These are phyloP conservation scores for Anomalospiza imberbis DNA, from an alignment of 2,797 vertebrate genomes.

Conservation along the genomic window DNA sequence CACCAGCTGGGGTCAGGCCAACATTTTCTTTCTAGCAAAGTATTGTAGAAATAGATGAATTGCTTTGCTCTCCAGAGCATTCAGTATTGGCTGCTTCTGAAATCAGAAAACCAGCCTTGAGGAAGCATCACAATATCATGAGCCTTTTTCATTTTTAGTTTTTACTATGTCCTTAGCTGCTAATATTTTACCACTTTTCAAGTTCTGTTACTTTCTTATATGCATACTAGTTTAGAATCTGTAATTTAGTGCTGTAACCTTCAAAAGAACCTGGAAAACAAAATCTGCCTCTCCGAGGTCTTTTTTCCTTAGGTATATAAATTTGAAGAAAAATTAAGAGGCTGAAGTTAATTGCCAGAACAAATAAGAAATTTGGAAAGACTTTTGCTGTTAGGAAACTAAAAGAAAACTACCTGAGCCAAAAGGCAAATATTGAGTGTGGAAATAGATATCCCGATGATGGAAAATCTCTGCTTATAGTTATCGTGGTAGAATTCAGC, in stretches of 20 bases:
- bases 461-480: neutral
- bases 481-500: neutral
- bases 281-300: neutral
- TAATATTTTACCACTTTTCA: neutral
- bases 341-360: conserved; percentile 15
- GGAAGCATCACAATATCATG: neutral
- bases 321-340: conserved; percentile 30
- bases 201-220: neutral
- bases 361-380: conserved; percentile 27
- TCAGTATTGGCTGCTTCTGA: conserved; percentile 22
- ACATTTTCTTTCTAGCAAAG: conserved; percentile 60
- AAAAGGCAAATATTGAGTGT: neutral
- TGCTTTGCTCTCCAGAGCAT: conserved; percentile 36
- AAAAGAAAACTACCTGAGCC: neutral
- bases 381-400: neutral
- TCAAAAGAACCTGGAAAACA: conserved; percentile 13
- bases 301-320: conserved; percentile 13
- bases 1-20: conserved; percentile 67
- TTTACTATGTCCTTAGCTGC: neutral
- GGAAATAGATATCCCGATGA: neutral
- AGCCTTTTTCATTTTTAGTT: neutral
- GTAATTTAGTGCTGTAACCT: conserved; percentile 41
- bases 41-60: conserved; percentile 53
- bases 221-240: neutral
- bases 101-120: conserved; percentile 36